A percentile compares a stretch with the other conserved stretches of the same genome.
Conservation (phyloP, 2,113 vertebrate genomes). For the Xiphias gladius region DNA sequence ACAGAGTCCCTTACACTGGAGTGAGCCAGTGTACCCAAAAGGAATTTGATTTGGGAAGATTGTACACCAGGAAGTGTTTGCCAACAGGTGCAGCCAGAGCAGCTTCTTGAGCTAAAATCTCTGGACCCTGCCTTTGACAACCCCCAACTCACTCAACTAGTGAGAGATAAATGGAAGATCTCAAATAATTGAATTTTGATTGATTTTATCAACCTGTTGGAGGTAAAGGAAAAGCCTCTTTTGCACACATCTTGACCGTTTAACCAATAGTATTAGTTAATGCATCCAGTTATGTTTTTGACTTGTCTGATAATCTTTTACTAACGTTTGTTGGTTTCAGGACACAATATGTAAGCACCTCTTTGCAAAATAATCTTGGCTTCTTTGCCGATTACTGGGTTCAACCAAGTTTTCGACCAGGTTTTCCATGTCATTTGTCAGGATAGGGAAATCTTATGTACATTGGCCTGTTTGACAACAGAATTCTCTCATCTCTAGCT, state of each 20-base stretch:
- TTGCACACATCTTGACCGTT: not conserved
- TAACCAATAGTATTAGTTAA: not conserved
- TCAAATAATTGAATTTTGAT: too few species aligned
- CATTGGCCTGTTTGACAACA: not conserved
- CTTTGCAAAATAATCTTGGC: not conserved
- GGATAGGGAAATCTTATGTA: not conserved
- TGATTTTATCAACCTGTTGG: too few species aligned
- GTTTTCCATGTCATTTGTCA: not conserved
- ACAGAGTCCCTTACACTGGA: constrained; percentile 13
- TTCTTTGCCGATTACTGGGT: not conserved
- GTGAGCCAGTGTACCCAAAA: constrained; percentile 19
- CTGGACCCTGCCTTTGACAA: too few species aligned
- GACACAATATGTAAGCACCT: not conserved
- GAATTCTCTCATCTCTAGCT: not conserved
- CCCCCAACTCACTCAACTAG: too few species aligned
- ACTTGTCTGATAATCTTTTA: not conserved
- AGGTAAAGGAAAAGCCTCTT: too few species aligned
- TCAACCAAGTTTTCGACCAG: not conserved
- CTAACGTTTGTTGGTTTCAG: not conserved
- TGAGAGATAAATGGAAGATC: too few species aligned
- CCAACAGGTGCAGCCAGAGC: constrained; percentile 8
- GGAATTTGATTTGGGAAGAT: constrained; percentile 11
- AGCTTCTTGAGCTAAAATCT: constrained; percentile 21
- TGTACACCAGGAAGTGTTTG: constrained; percentile 17
- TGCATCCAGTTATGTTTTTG: not conserved